A percentile compares a stretch with the other conserved stretches of the same genome.
These are phyloP conservation scores for Villa cingulata DNA, from an alignment of 2,888 invertebrate genomes.

Conservation along the genomic window DNA sequence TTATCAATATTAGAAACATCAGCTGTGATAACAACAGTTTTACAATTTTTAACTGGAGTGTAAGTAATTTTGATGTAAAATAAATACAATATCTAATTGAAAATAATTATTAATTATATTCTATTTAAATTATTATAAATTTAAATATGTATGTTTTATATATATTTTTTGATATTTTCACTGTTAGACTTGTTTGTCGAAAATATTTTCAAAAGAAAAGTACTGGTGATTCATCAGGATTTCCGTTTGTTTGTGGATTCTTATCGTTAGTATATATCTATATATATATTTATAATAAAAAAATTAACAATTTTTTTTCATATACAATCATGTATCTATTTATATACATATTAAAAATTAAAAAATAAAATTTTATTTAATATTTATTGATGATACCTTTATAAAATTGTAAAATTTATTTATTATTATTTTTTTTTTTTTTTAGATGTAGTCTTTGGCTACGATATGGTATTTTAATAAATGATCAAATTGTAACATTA, in stretches of 20 bases:
- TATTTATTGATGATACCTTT: not conserved
- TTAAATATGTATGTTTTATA: too few relatives aligned
- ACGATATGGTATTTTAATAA: conserved; percentile 60
- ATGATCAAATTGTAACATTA: conserved; percentile 54
- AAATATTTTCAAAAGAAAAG: conserved; percentile 60
- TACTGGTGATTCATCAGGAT: conserved; percentile 60
- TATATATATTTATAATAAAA: not conserved
- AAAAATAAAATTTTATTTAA: too few relatives aligned
- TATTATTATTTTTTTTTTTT: not conserved
- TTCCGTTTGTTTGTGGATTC: conserved; percentile 65
- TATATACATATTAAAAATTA: too few relatives aligned
- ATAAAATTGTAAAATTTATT: not conserved
- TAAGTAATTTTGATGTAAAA: conserved; percentile 40
- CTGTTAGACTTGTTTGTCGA: conserved; percentile 58
- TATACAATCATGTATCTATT: too few relatives aligned
- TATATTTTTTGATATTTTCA: conserved; percentile 8
- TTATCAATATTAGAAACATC: conserved; percentile 28
- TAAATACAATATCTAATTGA: too few relatives aligned
- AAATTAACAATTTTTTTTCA: conserved; percentile 19
- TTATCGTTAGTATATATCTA: conserved; percentile 50
- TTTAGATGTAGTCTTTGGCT: conserved; percentile 64
- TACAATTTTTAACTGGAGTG: conserved; percentile 77
- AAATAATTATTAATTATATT: too few relatives aligned
- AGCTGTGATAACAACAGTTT: conserved; percentile 63
- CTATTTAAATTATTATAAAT: too few relatives aligned